Base-by-base conservation (phyloP, 2,888 invertebrate genomes). In the Pseudococcus jackbeardsleyi region DNA sequence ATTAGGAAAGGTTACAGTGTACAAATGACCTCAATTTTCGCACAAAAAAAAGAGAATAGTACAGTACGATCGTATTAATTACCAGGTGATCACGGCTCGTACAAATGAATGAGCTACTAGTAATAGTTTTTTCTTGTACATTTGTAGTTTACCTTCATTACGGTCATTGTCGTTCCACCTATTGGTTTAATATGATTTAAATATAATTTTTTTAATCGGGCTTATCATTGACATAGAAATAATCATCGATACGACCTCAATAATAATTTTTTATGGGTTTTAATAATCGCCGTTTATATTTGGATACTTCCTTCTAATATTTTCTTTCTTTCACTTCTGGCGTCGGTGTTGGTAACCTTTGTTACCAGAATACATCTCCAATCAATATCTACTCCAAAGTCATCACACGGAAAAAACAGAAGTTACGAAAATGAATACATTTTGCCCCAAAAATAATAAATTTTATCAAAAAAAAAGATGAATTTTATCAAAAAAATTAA, bases 191-290 rank as follows among this genome's bases (percentile, higher is more conserved):
- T 82, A 82, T 82, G 46, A 46, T 82, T 82, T 82, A 12, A 46
- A 46, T 46, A 46, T 42, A 46, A 46, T 82, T 82, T 82, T 82
- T 82, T 46, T 6, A 82, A 82, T 82, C 42, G 46, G 46, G 79
- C 79, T 82, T 82, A 82, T 82, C 79, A 82, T 82, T 82, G 79
- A 46, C 79, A 82, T 82, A 82, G 79, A 72, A 72, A 72, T 72
- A 72, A 72, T 72, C 72, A 17, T 72, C 72, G 72, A 72, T 82
- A 46, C 79, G 79, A 82, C 79, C 79, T 82, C 46, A 82, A 42
- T 82, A 82, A 42, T 82, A 82, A 82, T 42, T 82, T 79, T 46
- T 82, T 39, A 68, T 26, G 22, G 4, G 68, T 68, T 68, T 68
- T 22, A 42, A 26, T 26, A 68, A 68, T 68, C 11, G n/a, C 54